Evolutionary conservation across 1,140 invertebrate species (phyloP).

Genomic region (Camponotus vicinus): DNA sequence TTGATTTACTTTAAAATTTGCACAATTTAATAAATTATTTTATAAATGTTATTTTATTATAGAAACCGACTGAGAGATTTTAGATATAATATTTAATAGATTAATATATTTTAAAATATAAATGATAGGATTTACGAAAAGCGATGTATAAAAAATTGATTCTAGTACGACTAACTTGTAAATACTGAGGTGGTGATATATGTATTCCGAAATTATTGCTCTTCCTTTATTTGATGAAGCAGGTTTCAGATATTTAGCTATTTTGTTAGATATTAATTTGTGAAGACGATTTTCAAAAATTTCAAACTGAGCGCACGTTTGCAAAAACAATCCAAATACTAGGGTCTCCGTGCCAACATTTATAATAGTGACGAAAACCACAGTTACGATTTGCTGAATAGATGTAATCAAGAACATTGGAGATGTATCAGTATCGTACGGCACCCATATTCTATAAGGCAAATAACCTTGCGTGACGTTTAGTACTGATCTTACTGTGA

Average conservation of each 20-base stretch:
- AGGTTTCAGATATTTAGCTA: not conserved
- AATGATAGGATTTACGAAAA: too few relatives aligned
- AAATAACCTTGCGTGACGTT: not conserved
- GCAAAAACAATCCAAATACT: conserved; percentile 57
- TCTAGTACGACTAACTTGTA: conserved; percentile 41
- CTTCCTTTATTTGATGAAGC: not conserved
- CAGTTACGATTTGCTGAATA: conserved; percentile 26
- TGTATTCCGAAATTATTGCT: not conserved
- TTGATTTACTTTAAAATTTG: too few relatives aligned
- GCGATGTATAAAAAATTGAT: conserved; percentile 48
- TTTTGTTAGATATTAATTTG: conserved; percentile 5
- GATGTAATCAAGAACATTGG: conserved; percentile 22
- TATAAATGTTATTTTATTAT: not conserved
- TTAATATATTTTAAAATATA: not conserved
- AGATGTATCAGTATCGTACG: conserved; percentile 14
- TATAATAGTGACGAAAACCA: conserved; percentile 4
- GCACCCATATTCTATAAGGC: conserved; percentile 55
- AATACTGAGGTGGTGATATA: conserved; percentile 26
- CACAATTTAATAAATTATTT: not conserved
- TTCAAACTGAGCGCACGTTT: conserved; percentile 60
- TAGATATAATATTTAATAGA: not conserved
- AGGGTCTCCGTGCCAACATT: conserved; percentile 54
- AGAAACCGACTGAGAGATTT: not conserved
- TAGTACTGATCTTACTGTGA: conserved; percentile 7
- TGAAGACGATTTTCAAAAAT: conserved; percentile 59